A percentile compares a stretch with the other conserved stretches of the same genome.
Conservation (phyloP, 2,888 invertebrate genomes). For the Leptinotarsa rubiginosa region DNA sequence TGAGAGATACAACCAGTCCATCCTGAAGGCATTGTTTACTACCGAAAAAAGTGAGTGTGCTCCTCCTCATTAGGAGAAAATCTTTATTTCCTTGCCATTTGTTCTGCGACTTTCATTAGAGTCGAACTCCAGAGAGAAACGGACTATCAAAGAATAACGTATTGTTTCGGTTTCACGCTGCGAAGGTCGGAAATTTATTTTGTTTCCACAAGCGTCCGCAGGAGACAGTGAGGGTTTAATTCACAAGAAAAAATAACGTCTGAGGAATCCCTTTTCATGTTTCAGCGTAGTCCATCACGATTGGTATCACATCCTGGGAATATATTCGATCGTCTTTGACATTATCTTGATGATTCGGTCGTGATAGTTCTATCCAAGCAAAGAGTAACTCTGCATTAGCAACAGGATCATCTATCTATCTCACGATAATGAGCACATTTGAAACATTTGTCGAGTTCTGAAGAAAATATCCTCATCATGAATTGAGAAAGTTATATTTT, state of each 20-base stretch:
- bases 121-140: constrained; percentile 44
- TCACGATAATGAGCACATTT: too few relatives aligned
- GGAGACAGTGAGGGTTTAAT: background rate
- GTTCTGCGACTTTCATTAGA: constrained; percentile 50
- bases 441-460: too few relatives aligned
- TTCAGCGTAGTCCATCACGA: too few relatives aligned
- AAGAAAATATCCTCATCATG: too few relatives aligned
- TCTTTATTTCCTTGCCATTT: constrained; percentile 40
- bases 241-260: background rate
- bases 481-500: too few relatives aligned
- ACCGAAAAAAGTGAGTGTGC: constrained; percentile 13
- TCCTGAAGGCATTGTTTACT: constrained; percentile 15
- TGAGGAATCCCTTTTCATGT: background rate
- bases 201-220: constrained; percentile 4
- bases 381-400: too few relatives aligned
- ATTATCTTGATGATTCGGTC: too few relatives aligned
- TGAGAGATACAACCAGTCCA: constrained; percentile 11
- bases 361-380: too few relatives aligned
- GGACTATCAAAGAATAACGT: constrained; percentile 42
- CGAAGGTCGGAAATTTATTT: constrained; percentile 32
- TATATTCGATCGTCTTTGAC: too few relatives aligned
- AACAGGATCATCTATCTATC: too few relatives aligned
- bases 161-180: constrained; percentile 42
- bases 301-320: too few relatives aligned
- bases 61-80: constrained; percentile 11